Base-by-base conservation (phyloP, 1,140 invertebrate genomes). In the Brachionus rotundiformis region DNA sequence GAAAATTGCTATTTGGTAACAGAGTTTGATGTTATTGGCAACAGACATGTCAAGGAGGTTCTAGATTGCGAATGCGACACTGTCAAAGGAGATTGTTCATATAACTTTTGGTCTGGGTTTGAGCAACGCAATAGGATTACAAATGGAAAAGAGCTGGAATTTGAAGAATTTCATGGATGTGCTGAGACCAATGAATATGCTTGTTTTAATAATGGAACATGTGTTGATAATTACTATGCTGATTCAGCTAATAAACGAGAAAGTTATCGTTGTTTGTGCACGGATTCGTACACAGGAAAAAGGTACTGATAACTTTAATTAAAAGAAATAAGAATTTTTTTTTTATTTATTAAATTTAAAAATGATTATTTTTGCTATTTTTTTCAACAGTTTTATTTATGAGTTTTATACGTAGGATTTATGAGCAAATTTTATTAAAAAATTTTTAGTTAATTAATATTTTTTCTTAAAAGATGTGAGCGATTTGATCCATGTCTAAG, bases 171-270 rank as follows among this genome's bases (percentile, higher is more conserved):
- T 73, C 68, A 41, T 44, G 68, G 68, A 25, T 73, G 68, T 73
- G 39, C 41, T 13, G 68, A 73, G 13, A 23, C 68, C 11, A 73
- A 41, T 23, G 68, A 73, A 54, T 77, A 77, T 19, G 44, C 73
- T 77, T 77, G 73, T 77, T 77, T 77, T 36, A 77, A 77, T 33
- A 77, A 77, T 77, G 73, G 73, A 19, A 54, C 47, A 54, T 77
- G 73, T 77, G 73, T 77, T 13, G 47, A 77, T 77, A 77, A 77
- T 77, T 77, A 54, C 23, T 73, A 73, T 44, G 19, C 39, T 25
- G 36, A 44, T 7, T 16, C 10, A 10, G 36, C 7, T 25, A 41
- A 73, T 47, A 44, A 25, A 44, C 19, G 39, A 73, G 68, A 19
- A 44, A 73, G 13, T 44, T 73, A 73, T 44, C 33, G 25, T 2